Evolutionary conservation across 2,797 vertebrate genomes (phyloP), one percentile per base, ranked within the genome.

Genomic region (Poeciliopsis turneri): DNA sequence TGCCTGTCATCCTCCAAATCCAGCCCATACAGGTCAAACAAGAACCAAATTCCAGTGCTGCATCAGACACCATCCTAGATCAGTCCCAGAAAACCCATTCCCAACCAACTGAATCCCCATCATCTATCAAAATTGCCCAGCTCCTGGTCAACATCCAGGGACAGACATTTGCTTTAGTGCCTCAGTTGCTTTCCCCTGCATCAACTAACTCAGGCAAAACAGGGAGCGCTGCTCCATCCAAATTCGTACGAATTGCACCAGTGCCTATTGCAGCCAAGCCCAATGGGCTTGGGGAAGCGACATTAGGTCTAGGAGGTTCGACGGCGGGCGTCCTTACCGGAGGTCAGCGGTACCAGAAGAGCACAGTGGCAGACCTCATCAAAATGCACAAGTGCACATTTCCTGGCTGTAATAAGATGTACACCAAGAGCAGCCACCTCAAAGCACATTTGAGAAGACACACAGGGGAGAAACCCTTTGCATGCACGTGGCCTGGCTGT

Each of bases 351-450:
- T 98, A 97, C 93, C 97, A 97, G 94, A 99, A 99, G 94, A 98
- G 96, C 80, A 95, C 97, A 0, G 96, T 98, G 5, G 96, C 98
- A 15, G 98, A 99, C 95, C 97, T 99, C 74, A 97, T 99, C 90
- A 99, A 99, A 97, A 99, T 99, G 98, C 98, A 99, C 93, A 99
- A 98, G 95, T 99, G 98, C 90, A 97, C 97, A 92, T 99, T 99
- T 86, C 97, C 97, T 0, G 97, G 97, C 82, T 99, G 98, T 89
- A 97, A 96, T 93, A 99, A 99, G 96, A 99, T 98, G 98, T 99
- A 99, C 95, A 99, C 98, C 49, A 99, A 99, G 93, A 99, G 98
- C 94, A 99, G 98, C 91, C 98, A 99, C 87, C 96, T 99, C 76
- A 99, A 99, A 94, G 98, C 98, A 53, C 98, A 99, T 86, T 95